A percentile compares a stretch with the other conserved stretches of the same genome.
These are phyloP conservation scores for Chaetodon auriga DNA, from an alignment of 2,113 vertebrate species.

Conservation along the genomic window DNA sequence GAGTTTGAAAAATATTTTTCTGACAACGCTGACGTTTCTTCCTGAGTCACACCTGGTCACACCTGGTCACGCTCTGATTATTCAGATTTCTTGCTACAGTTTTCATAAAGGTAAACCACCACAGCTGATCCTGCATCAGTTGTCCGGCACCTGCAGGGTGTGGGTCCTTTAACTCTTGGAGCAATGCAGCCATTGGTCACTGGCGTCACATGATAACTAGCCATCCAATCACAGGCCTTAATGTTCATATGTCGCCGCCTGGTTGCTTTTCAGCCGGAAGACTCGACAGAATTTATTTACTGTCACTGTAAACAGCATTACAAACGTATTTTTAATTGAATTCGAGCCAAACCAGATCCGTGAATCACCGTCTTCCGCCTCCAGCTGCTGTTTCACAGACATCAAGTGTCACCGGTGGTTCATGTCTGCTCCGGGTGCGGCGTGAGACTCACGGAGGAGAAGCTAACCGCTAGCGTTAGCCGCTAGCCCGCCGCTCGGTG, in stretches of 20 bases:
- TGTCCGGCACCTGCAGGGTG: not conserved
- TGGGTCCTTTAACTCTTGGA: constrained; percentile 21
- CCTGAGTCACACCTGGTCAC: too few species aligned
- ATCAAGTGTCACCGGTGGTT: fast-evolving
- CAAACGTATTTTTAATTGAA: not conserved
- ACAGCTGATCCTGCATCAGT: not conserved
- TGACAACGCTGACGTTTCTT: too few species aligned
- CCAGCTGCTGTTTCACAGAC: not conserved
- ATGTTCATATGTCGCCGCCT: not conserved
- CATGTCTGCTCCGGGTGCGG: not conserved
- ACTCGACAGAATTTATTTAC: not conserved
- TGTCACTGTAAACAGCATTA: not conserved
- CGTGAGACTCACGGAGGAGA: not conserved
- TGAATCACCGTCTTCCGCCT: not conserved
- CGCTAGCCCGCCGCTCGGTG: constrained; percentile 2
- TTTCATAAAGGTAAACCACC: too few species aligned
- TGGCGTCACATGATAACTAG: not conserved
- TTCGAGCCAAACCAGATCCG: fast-evolving
- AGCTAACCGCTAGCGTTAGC: constrained; percentile 23
- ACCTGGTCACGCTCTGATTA: too few species aligned
- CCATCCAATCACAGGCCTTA: constrained; percentile 46
- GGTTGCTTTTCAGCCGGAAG: constrained; percentile 46
- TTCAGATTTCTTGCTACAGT: too few species aligned
- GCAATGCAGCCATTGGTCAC: constrained; percentile 38
- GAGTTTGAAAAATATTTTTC: too few species aligned